Base-by-base conservation (phyloP, 2,113 vertebrate genomes). In the Amia ocellicauda region DNA sequence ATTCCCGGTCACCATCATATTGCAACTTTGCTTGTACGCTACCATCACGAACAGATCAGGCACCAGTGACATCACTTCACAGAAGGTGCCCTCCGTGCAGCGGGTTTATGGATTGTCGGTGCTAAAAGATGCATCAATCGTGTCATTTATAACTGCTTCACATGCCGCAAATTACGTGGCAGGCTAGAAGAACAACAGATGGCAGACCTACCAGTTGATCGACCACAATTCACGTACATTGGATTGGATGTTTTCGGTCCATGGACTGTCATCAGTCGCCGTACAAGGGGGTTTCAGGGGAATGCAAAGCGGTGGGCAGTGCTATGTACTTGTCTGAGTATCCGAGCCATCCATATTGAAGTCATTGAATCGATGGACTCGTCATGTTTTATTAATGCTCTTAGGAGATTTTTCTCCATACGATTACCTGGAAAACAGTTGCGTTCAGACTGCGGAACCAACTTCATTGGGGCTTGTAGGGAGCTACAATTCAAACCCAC, bases 361-460 rank as follows among this genome's bases (percentile, higher is more conserved):
- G 49, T 72, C 9, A 64, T 60, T 23, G 66, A 72, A 47, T 65
- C 51, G 13, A 64, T 72, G 70, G 41, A 40, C 4, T 61, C 60
- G n/a, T 63, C 65, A 17, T 49, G 60, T 19, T 60, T 59, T 36
- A 67, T 63, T 27, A 72, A 61, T 42, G 53, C 36, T 2, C 22
- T 69, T 7, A 26, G 52, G 42, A 63, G 61, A 23, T 70, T 66
- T 43, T 60, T 66, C 40, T 36, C 60, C 19, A 60, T 65, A 11
- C 28, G 56, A 24, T 56, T 55, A 11, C 50, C 68, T 9, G 26
- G 51, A 3, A 63, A 65, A 45, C 49, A 54, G 24, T 19, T 59
- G 7, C 1, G 22, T 2, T 69, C 56, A 10, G 58, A 55, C 17
- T 4, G 62, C 1, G 51, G 62, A 7, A 55, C 62, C 42, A 54